Evolutionary conservation across 2,797 vertebrate genomes (phyloP).

Genomic region (Macropus fuliginosus): DNA sequence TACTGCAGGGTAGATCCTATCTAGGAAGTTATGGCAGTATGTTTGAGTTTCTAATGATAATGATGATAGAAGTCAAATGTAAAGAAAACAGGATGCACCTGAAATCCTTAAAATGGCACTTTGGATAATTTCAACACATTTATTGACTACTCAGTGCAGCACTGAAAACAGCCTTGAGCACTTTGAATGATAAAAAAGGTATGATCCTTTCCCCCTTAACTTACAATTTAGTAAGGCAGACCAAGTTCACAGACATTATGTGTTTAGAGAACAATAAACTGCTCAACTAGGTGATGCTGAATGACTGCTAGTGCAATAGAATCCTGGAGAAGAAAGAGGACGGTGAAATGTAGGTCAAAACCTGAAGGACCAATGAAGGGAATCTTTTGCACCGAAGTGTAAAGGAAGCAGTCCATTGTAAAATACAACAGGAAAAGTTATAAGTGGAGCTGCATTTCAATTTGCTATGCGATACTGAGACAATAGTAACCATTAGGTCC

Average conservation of each 20-base stretch:
- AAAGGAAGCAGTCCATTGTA: not conserved
- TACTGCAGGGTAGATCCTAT: not conserved
- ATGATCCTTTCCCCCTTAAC: not conserved
- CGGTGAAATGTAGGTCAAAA: not conserved
- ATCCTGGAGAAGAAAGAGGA: not conserved
- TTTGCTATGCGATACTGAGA: not conserved
- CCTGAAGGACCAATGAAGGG: not conserved
- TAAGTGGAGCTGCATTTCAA: not conserved
- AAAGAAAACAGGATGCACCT: not conserved
- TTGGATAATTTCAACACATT: not conserved
- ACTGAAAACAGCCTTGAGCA: not conserved
- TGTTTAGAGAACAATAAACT: not conserved
- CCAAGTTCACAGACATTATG: not conserved
- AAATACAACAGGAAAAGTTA: not conserved
- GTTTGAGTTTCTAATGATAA: not conserved
- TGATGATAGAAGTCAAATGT: not conserved
- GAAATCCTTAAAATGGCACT: not conserved
- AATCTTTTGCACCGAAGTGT: not conserved
- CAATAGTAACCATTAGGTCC: not conserved
- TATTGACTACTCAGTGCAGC: not conserved
- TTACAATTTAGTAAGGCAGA: not conserved
- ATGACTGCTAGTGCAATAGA: not conserved
- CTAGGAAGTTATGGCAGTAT: not conserved
- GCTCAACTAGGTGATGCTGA: not conserved
- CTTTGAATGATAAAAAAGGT: not conserved